Conservation (phyloP, 2,113 vertebrate species). For the Uria lomvia region DNA sequence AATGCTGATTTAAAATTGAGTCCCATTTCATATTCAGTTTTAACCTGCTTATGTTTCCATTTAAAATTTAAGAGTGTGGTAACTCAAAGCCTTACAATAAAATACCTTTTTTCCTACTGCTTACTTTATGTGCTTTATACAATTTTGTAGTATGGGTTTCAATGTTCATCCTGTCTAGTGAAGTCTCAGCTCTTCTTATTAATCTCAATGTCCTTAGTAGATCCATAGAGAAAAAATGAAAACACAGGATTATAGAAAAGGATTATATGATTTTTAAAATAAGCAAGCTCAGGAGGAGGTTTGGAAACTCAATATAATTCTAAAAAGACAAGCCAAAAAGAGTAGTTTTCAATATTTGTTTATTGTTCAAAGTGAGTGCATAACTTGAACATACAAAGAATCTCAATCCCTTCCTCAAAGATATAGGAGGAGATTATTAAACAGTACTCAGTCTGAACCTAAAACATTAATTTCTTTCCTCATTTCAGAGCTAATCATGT, state of each 20-base stretch:
- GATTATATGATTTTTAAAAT: not conserved
- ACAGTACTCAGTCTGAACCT: not conserved
- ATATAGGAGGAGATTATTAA: not conserved
- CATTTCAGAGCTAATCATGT: not conserved
- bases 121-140: not conserved
- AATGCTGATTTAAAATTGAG: not conserved
- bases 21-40: rapidly evolving
- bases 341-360: not conserved
- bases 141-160: not conserved
- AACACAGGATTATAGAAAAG: not conserved
- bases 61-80: not conserved
- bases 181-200: not conserved
- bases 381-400: not conserved
- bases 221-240: not conserved
- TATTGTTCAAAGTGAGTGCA: not conserved
- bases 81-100: not conserved
- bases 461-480: not conserved
- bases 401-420: not conserved
- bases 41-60: not conserved
- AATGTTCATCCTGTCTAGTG: not conserved
- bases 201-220: not conserved
- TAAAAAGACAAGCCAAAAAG: not conserved
- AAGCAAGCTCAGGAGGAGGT: not conserved
- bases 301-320: not conserved
- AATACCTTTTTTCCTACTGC: not conserved